Evolutionary conservation across 2,888 invertebrate genomes (phyloP), one percentile per base, ranked within the genome.

Genomic region (Mellilla xanthometata): DNA sequence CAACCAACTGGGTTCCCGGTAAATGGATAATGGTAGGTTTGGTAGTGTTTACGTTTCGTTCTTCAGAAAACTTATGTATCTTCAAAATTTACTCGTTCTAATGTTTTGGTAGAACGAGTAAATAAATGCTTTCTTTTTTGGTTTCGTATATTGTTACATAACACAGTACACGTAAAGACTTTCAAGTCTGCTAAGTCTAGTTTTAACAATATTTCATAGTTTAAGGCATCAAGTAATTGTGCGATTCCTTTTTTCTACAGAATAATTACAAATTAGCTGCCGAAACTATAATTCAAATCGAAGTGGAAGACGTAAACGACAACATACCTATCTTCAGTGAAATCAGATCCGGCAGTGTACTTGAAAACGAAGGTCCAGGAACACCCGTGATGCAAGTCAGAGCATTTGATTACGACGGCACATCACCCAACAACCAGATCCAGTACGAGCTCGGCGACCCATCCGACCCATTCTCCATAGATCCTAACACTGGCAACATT

Each of bases 281-380:
- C 1, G 95, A 96, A 80, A 94, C 94, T 8, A 93, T 93, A 40
- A 91, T 97, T 36, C 93, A 93, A 62, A 94, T 98, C 22, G 92
- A 93, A 76, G 92, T 98, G 1, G 91, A 93, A 68, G 97, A 98
- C 73, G 96, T 96, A 0, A 98, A 98, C 69, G 98, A 98, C 73
- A 97, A 97, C 68, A 95, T 95, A 58, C 98, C 95, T 0, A 93
- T 93, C 58, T 97, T 98, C 68, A 94, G 95, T 31, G 96, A 96
- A 76, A 92, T 95, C 8, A 92, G 94, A 63, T 93, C 93, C 9
- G 97, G 96, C 0, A 94, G 93, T 60, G 96, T 97, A 2, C 81
- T 95, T 49, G 97, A 97, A 85, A 96, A 97, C 69, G 96, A 97
- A 72, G 92, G 92, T 0, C 86, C 92, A 0, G 96, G 96, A 2